Evolutionary conservation across 2,888 invertebrate species (phyloP).

Genomic region (Acrocyrtus sp.): DNA sequence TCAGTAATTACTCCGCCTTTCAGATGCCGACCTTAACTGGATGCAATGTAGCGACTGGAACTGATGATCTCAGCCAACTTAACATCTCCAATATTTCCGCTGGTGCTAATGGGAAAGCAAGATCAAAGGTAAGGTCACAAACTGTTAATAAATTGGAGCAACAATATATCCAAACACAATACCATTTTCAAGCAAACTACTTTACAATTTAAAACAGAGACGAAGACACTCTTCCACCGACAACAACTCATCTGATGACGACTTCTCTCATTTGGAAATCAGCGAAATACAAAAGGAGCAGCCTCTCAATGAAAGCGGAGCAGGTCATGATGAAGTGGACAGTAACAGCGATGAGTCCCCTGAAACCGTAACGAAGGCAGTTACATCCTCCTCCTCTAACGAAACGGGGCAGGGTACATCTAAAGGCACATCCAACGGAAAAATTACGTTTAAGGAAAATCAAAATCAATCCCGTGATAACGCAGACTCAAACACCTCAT

Average conservation of each 20-base stretch:
- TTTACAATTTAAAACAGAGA: slow-evolving; percentile 17
- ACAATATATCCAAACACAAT: neutral
- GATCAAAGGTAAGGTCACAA: slow-evolving; percentile 16
- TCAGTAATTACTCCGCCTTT: slow-evolving; percentile 39
- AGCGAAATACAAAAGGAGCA: neutral
- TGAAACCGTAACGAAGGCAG: slow-evolving; percentile 15
- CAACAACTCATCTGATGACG: slow-evolving; percentile 3
- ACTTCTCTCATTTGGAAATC: slow-evolving; percentile 7
- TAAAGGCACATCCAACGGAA: too few relatives aligned
- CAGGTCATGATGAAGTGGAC: slow-evolving; percentile 37
- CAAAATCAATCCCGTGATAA: too few relatives aligned
- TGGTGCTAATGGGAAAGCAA: slow-evolving; percentile 10
- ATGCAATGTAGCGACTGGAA: neutral
- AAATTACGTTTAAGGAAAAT: too few relatives aligned
- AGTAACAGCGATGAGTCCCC: slow-evolving; percentile 37
- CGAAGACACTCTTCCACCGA: slow-evolving; percentile 25
- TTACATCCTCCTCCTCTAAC: slow-evolving; percentile 12
- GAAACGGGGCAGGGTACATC: too few relatives aligned
- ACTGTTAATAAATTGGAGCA: neutral
- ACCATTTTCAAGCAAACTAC: neutral
- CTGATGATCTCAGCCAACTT: too few relatives aligned
- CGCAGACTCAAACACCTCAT: too few relatives aligned
- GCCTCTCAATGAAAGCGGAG: too few relatives aligned
- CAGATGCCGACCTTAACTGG: slow-evolving; percentile 28
- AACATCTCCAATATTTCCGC: slow-evolving; percentile 19